Percentiles rank a stretch among this genome's conserved stretches.
Conservation (phyloP, 2,888 invertebrate genomes). For the Sinotaia quadrata region DNA sequence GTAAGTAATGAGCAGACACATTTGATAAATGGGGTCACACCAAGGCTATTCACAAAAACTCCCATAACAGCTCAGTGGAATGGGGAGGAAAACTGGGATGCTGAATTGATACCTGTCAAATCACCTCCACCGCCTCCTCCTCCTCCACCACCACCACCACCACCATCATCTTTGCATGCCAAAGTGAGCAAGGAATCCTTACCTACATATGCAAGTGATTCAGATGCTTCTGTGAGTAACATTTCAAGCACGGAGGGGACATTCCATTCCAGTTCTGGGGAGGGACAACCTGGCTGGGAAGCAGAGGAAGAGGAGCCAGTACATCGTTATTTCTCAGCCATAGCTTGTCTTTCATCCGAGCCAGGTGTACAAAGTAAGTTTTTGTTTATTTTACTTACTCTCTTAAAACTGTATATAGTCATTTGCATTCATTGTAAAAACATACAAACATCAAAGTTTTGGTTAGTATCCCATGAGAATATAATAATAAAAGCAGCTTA, state of each 20-base stretch:
- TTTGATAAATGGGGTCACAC: neutral
- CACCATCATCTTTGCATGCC: constrained; percentile 26
- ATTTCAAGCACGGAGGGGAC: neutral
- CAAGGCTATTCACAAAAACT: neutral
- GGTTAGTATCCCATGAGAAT: no score
- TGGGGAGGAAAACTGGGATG: constrained; percentile 48
- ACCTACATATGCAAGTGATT: neutral
- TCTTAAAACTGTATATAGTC: no score
- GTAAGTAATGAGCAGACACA: constrained; percentile 4
- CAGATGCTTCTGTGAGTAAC: neutral
- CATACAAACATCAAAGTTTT: no score
- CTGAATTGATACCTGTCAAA: constrained; percentile 14
- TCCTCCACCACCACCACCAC: constrained; percentile 35
- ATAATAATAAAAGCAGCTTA: no score
- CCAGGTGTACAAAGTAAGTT: constrained; percentile 25
- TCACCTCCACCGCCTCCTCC: constrained; percentile 29
- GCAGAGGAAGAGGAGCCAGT: constrained; percentile 17
- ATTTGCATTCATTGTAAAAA: no score
- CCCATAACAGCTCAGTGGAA: neutral
- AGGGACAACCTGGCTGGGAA: constrained; percentile 17
- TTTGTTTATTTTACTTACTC: no score
- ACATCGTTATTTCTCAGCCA: constrained; percentile 27
- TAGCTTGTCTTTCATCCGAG: constrained; percentile 3
- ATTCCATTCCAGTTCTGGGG: constrained; percentile 23
- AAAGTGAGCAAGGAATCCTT: constrained; percentile 9